Conservation (phyloP, 2,888 invertebrate genomes). For the Ernsta delagoae region DNA sequence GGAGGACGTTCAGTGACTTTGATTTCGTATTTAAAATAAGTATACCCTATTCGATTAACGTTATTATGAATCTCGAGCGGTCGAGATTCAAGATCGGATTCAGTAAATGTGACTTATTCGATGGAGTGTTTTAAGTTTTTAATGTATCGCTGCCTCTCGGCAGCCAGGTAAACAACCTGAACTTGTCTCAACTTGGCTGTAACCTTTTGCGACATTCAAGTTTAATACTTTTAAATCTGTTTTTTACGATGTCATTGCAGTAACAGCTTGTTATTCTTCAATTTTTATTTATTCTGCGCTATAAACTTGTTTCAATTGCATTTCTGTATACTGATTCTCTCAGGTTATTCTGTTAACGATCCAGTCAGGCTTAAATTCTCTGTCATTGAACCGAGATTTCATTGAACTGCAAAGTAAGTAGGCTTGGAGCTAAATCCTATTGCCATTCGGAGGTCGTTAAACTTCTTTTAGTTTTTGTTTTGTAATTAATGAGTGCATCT, state of each 20-base stretch:
- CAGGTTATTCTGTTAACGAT: conserved; percentile 15
- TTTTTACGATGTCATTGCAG: conserved; percentile 39
- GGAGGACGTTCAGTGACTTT: conserved; percentile 49
- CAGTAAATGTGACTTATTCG: conserved; percentile 35
- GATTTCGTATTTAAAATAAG: conserved; percentile 42
- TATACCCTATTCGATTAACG: conserved; percentile 40
- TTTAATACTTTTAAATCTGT: conserved; percentile 44
- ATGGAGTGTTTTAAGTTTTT: conserved; percentile 29
- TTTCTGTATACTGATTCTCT: conserved; percentile 1
- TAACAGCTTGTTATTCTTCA: conserved; percentile 33
- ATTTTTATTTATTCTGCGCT: conserved; percentile 25
- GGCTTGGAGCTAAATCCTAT: conserved; percentile 40
- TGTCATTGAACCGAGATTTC: conserved; percentile 43
- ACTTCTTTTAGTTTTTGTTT: conserved; percentile 33
- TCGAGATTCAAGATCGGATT: conserved; percentile 37
- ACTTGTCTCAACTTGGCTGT: conserved; percentile 42
- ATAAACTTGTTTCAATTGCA: conserved; percentile 18
- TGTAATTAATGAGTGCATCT: conserved; percentile 27
- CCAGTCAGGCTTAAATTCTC: conserved; percentile 35
- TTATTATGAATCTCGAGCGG: conserved; percentile 37
- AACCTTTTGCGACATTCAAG: conserved; percentile 55
- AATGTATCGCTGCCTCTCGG: conserved; percentile 24
- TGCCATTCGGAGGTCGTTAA: conserved; percentile 39
- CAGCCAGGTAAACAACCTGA: conserved; percentile 53
- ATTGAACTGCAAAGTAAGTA: conserved; percentile 36